These are phyloP conservation scores for Drosophila sechellia DNA, from an alignment of 1,140 invertebrate species.

Conservation along the genomic window DNA sequence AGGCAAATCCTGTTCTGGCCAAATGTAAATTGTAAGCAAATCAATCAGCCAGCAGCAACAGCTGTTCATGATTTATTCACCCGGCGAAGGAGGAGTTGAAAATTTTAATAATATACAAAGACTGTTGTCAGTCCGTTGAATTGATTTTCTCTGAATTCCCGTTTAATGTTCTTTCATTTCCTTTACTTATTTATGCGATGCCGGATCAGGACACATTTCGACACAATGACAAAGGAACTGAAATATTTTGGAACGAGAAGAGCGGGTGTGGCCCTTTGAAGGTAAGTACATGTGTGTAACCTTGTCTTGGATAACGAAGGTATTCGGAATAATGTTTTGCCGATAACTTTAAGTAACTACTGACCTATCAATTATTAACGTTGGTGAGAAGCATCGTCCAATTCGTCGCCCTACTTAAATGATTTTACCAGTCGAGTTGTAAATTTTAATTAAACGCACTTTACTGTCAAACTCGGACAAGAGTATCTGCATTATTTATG, in stretches of 20 bases:
- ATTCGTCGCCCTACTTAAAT: neutral
- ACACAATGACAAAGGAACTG: constrained; percentile 9
- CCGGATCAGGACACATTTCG: neutral
- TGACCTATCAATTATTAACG: constrained; percentile 1
- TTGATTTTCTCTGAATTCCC: constrained; percentile 65
- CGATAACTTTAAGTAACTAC: neutral
- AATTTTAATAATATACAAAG: constrained; percentile 56
- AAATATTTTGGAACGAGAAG: neutral
- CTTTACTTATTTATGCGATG: constrained; percentile 49
- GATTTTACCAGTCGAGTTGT: constrained; percentile 30
- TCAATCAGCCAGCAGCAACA: constrained; percentile 56
- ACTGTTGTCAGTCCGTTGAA: constrained; percentile 47
- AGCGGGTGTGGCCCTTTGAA: neutral
- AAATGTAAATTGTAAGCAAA: constrained; percentile 59
- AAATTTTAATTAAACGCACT: constrained; percentile 76
- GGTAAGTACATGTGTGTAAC: constrained; percentile 18
- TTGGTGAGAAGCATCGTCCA: neutral
- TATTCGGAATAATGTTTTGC: neutral
- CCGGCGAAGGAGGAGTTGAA: constrained; percentile 12
- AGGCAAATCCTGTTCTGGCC: constrained; percentile 31
- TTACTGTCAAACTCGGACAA: constrained; percentile 58
- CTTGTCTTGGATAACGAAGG: neutral
- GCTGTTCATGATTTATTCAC: constrained; percentile 55
- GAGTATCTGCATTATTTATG: constrained; percentile 73
- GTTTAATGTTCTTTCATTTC: constrained; percentile 37